These are phyloP conservation scores for Drosophila nannoptera DNA, from an alignment of 1,140 invertebrate species.

Conservation along the genomic window DNA sequence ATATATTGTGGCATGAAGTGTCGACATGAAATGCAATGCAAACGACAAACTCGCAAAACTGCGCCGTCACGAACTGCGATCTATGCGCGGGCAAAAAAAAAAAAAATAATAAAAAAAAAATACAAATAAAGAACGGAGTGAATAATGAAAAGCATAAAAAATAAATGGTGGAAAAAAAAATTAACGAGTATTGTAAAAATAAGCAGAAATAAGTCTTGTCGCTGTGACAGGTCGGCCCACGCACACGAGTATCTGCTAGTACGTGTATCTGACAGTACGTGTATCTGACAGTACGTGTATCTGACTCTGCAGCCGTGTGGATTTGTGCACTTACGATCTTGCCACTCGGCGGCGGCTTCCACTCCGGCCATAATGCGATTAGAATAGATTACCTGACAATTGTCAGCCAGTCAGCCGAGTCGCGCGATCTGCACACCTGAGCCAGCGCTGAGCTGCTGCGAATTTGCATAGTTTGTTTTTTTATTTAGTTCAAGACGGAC, in stretches of 20 bases:
- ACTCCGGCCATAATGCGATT: constrained; percentile 68
- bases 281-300: constrained; percentile 34
- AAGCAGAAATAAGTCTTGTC: constrained; percentile 75
- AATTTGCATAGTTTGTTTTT: constrained; percentile 73
- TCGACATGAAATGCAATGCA: constrained; percentile 72
- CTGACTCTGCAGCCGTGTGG: constrained; percentile 18
- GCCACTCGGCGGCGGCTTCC: constrained; percentile 34
- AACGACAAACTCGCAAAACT: constrained; percentile 50
- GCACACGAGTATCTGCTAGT: constrained; percentile 38
- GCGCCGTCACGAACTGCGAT: constrained; percentile 60
- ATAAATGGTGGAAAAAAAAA: constrained; percentile 12
- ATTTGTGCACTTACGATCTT: constrained; percentile 60
- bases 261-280: constrained; percentile 44
- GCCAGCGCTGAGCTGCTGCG: constrained; percentile 24
- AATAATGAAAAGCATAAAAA: too few species aligned
- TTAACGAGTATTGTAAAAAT: constrained; percentile 67
- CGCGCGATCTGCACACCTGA: constrained; percentile 57
- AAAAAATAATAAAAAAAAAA: constrained; percentile 16
- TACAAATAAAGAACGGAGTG: not conserved
- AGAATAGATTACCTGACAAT: constrained; percentile 75
- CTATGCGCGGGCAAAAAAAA: constrained; percentile 30
- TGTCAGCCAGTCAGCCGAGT: constrained; percentile 34
- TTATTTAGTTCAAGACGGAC: constrained; percentile 65
- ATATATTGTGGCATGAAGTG: constrained; percentile 71
- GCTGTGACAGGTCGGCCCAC: constrained; percentile 76